Base-by-base conservation (phyloP, 1,140 invertebrate species). In the Drosophila kikkawai region DNA sequence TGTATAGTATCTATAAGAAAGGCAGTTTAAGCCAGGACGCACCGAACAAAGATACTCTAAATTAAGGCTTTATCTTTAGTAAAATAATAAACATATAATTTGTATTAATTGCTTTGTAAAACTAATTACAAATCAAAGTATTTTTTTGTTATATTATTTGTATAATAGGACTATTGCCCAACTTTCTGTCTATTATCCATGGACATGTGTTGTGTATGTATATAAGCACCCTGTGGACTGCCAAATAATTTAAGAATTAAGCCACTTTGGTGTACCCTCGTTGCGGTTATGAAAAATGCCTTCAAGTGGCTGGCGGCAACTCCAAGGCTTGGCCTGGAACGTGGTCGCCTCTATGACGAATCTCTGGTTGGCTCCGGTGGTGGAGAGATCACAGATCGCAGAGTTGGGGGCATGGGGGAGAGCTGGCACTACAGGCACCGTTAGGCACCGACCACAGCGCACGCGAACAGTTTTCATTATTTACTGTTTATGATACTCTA, bases 381-480 rank as follows among this genome's bases (percentile, higher is more conserved):
- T 37, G 26, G 5, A 6, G 37, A 53, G 47, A 58, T 53, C 32
- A 41, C 15, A 22, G 19, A 32, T 41, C 19, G 47, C 0, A n/a
- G 55, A 41, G 4, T 37, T 26, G 0, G 55, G 55, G 41, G 37
- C 11, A 22, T n/a, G 9, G 47, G 34, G 39, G 34, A n/a, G 7
- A n/a, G 7, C 15, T 12, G 64, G 26, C 59, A 80, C 83, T 83
- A 87, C 69, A 87, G 79, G 67, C 84, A 87, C 82, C 82, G 84
- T 88, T 87, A 87, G 84, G 76, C 80, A 74, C 79, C 67, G 60
- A 75, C 59, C 53, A 48, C 75, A 44, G 84, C 63, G 80, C 84
- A 87, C 84, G 84, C 84, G 77, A 88, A 80, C 65, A 42, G 63
- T 88, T 87, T 88, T 80, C 83, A 88, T 83, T 82, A 82, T 79